A percentile compares a stretch with the other conserved stretches of the same genome.
Evolutionary conservation across 2,797 vertebrate genomes (phyloP).

Genomic region (Microctenopoma steveboyesi): DNA sequence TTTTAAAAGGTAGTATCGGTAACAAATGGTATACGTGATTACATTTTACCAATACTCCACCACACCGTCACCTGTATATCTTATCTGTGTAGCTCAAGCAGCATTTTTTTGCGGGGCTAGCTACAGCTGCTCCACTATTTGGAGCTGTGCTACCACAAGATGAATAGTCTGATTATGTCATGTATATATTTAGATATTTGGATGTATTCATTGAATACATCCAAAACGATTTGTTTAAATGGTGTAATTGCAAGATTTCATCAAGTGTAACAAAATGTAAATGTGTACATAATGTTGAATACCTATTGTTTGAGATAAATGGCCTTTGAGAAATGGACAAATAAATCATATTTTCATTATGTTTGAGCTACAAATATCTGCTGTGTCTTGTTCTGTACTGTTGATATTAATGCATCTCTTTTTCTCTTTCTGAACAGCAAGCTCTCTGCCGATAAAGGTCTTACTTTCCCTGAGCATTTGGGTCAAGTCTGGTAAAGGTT

Average conservation of each 20-base stretch:
- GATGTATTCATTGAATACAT: slow-evolving; percentile 43
- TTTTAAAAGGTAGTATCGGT: slow-evolving; percentile 98
- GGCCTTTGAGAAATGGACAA: slow-evolving; percentile 61
- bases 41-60: slow-evolving; percentile 72
- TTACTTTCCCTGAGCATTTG: slow-evolving; percentile 82
- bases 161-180: slow-evolving; percentile 30
- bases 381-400: slow-evolving; percentile 67
- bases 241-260: slow-evolving; percentile 38
- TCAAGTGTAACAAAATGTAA: slow-evolving; percentile 56
- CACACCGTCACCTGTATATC: slow-evolving; percentile 52
- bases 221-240: slow-evolving; percentile 34
- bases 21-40: slow-evolving; percentile 86
- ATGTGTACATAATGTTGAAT: slow-evolving; percentile 68
- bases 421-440: slow-evolving; percentile 87
- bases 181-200: slow-evolving; percentile 50
- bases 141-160: slow-evolving; percentile 28
- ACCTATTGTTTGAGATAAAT: slow-evolving; percentile 69
- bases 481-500: slow-evolving; percentile 85
- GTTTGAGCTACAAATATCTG: slow-evolving; percentile 69
- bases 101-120: slow-evolving; percentile 29
- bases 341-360: slow-evolving; percentile 83
- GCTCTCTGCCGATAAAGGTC: slow-evolving; percentile 81
- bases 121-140: slow-evolving; percentile 32
- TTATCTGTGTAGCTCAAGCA: slow-evolving; percentile 36
- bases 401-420: slow-evolving; percentile 85